A percentile compares a stretch with the other conserved stretches of the same genome.
Evolutionary conservation across 2,888 invertebrate genomes (phyloP).

Genomic region (Ecliptopera silaceata): DNA sequence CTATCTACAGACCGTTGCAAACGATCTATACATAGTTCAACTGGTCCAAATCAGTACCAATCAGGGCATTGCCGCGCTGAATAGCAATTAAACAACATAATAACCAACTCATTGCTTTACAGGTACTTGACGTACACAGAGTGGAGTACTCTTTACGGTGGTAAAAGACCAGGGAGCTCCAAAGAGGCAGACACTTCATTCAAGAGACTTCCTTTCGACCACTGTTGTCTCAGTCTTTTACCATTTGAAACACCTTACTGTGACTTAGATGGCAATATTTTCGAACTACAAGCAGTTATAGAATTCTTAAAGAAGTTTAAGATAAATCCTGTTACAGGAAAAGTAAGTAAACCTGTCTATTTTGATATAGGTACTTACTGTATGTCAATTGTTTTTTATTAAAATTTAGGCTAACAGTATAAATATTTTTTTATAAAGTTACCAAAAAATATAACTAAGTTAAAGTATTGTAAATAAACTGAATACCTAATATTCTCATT

Average conservation of each 20-base stretch:
- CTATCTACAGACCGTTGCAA: too few relatives aligned
- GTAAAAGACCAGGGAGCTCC: constrained; percentile 88
- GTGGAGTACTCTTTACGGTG: constrained; percentile 95
- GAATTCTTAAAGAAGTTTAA: constrained; percentile 96
- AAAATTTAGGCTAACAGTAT: too few relatives aligned
- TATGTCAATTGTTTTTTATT: too few relatives aligned
- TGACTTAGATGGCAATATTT: constrained; percentile 95
- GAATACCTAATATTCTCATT: too few relatives aligned
- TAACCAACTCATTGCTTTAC: constrained; percentile 6
- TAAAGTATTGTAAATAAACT: too few relatives aligned
- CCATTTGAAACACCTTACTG: constrained; percentile 97
- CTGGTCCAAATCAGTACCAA: too few relatives aligned
- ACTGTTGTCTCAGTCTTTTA: constrained; percentile 95
- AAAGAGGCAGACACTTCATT: constrained; percentile 91
- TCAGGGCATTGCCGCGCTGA: too few relatives aligned
- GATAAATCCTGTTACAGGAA: constrained; percentile 96
- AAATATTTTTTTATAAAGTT: too few relatives aligned
- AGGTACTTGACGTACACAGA: constrained; percentile 94
- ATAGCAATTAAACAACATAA: neutral
- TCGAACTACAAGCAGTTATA: constrained; percentile 93
- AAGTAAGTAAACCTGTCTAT: constrained; percentile 72
- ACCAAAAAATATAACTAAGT: too few relatives aligned
- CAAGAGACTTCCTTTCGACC: constrained; percentile 95
- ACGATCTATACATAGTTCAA: too few relatives aligned
- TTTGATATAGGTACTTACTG: too few relatives aligned